Evolutionary conservation across 2,113 vertebrate species (phyloP).

Genomic region (Mastomys coucha): DNA sequence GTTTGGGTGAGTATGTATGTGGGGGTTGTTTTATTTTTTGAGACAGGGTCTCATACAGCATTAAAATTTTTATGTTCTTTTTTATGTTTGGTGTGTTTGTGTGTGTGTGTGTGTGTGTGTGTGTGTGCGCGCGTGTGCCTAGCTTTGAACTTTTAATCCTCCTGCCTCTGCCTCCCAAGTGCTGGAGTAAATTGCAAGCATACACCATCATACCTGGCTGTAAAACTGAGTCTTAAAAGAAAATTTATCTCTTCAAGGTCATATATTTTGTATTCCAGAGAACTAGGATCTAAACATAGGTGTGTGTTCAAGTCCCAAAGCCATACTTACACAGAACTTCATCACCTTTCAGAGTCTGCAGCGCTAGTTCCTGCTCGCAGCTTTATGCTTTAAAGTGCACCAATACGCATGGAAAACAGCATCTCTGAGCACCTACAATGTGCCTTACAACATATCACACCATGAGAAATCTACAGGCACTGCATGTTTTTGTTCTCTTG

Average conservation of each 20-base stretch:
- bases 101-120: neutral
- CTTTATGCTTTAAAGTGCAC: neutral
- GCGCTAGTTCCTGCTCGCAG: neutral
- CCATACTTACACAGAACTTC: neutral
- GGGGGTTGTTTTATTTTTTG: neutral
- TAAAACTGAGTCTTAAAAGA: neutral
- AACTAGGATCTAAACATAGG: neutral
- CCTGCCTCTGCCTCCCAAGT: neutral
- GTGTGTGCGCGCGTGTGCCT: neutral
- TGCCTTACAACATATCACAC: neutral
- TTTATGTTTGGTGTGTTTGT: neutral
- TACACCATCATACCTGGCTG: neutral
- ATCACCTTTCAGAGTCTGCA: neutral
- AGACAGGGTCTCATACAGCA: too few relatives aligned
- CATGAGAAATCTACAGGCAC: neutral
- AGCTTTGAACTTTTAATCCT: neutral
- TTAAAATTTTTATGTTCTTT: too few relatives aligned
- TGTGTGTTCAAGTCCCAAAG: conserved; percentile 4
- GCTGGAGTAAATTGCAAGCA: neutral
- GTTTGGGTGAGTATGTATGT: neutral
- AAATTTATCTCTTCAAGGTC: neutral
- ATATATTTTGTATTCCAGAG: neutral
- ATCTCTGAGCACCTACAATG: neutral
- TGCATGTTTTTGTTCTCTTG: neutral
- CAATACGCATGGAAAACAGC: neutral